Evolutionary conservation across 2,888 invertebrate genomes (phyloP), one percentile per base, ranked within the genome.

Genomic region (Eupithecia exiguata): DNA sequence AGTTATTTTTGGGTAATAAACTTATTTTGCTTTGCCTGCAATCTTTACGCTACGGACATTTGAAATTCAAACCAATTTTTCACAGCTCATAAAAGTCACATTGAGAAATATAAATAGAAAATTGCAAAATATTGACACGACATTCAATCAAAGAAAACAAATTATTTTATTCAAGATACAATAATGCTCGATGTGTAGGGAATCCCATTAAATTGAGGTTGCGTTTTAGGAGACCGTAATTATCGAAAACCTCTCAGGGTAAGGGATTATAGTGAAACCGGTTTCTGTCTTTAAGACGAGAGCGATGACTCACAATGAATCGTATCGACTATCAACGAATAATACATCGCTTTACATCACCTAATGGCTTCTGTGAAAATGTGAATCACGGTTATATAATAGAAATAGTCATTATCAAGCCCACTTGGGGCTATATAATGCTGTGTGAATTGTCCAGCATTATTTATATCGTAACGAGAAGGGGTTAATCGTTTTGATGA

Each of bases 221-320:
- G 43, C 63, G 40, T 70, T 70, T 73, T 73, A 68, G 71, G 49
- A 66, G 63, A 72, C 66, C 49, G 30, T 74, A 71, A 72, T 75
- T 43, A 79, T 72, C 65, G 66, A 65, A 62, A 46, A 66, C 30
- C 16, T 30, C 61, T 71, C 74, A 74, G 66, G 49, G 53, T 62
- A 43, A 68, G 21, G 35, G 71, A 71, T 58, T 69, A 67, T 74
- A 62, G 46, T 69, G 61, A 77, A 78, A 73, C 77, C 77, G 63
- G 75, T 77, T 61, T 62, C 70, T 70, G 16, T 16, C 62, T 40
- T 18, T 16, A 35, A 40, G 46, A 62, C 43, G 43, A 21, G 14
- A 58, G 30, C 58, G 63, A 53, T 43, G 12, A 3, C 7, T 12
- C 0, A 53, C 21, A 9, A 49, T 9, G n/a, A 49, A 49, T 49